A percentile compares a stretch with the other conserved stretches of the same genome.
These are phyloP conservation scores for Drosophila kurseongensis DNA, from an alignment of 1,140 invertebrate species.

Conservation along the genomic window DNA sequence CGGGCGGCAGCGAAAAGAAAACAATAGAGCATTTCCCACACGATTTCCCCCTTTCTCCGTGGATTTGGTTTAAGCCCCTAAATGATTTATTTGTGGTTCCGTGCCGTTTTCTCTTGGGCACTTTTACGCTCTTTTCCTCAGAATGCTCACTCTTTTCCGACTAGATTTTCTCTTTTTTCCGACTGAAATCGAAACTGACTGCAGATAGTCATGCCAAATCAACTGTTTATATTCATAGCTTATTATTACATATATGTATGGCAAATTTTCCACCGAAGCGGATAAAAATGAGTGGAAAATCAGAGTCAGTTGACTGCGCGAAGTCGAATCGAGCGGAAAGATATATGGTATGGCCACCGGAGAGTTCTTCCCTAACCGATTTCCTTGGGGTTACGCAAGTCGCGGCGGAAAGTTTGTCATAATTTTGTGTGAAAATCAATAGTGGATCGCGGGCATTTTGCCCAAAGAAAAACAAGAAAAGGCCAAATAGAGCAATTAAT, in stretches of 20 bases:
- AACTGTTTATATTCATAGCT: slow-evolving; percentile 30
- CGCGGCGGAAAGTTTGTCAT: slow-evolving; percentile 7
- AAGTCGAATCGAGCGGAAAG: slow-evolving; percentile 36
- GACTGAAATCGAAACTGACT: slow-evolving; percentile 10
- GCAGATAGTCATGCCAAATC: slow-evolving; percentile 39
- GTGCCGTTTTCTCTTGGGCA: neutral
- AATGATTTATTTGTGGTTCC: slow-evolving; percentile 41
- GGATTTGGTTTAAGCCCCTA: slow-evolving; percentile 24
- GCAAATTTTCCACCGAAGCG: slow-evolving; percentile 9
- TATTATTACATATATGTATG: slow-evolving; percentile 7
- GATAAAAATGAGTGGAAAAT: slow-evolving; percentile 25
- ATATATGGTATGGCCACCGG: neutral
- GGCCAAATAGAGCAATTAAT: slow-evolving; percentile 58
- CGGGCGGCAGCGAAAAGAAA: slow-evolving; percentile 24
- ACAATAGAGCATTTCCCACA: slow-evolving; percentile 15
- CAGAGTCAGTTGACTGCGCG: slow-evolving; percentile 67
- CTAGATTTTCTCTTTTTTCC: slow-evolving; percentile 14
- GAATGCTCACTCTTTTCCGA: slow-evolving; percentile 13
- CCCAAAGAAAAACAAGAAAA: slow-evolving; percentile 30
- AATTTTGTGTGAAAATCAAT: slow-evolving; percentile 56
- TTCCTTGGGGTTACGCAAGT: slow-evolving; percentile 27
- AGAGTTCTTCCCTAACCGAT: neutral
- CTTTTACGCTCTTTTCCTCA: neutral
- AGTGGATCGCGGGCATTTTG: slow-evolving; percentile 48
- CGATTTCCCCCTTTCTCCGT: neutral